Base-by-base conservation (phyloP, 2,113 vertebrate genomes). In the Cnemophilus loriae region DNA sequence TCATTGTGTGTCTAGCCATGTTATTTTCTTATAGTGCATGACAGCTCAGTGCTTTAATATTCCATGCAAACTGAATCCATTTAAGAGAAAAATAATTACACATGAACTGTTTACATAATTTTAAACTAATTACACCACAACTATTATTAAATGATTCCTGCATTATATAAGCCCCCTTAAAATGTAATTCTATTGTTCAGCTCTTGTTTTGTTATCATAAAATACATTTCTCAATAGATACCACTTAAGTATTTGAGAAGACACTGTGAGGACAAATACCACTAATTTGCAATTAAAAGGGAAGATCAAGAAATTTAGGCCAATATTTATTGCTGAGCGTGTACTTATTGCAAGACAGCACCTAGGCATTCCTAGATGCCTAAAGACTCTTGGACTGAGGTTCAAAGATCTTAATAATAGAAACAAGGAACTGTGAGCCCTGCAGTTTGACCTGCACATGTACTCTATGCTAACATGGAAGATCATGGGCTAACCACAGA, bases 21-120 rank as follows among this genome's bases (percentile, higher is more conserved):
- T 65, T 91, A 70, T 84, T 93, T 91, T 90, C 49, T 78, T 78
- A 76, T 3, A 76, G 20, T 50, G 27, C 3, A 1, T 83, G 76
- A 79, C 75, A 84, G 79, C n/a, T 95, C 55, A 83, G 68, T 89
- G 67, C 28, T 96, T 95, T 87, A 90, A 68, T 88, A 89, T 52
- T 93, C 61, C n/a, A 75, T 64, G 80, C 17, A 83, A 93, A 90
- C 52, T 80, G 87, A 96, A 97, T 89, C 26, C 2, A 90, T 84
- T 94, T 81, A 73, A 96, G 95, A 87, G 39, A 77, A 89, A 94
- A 94, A 84, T 82, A 90, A 93, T 93, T 90, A 74, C 50, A 70
- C 47, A 71, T 42, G 10, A 68, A 84, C 86, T 79, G 16, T 47
- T 97, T 89, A 84, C 70, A 90, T 95, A 88, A 96, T 86, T 96